Percentiles rank a stretch among this genome's conserved stretches.
These are phyloP conservation scores for Porites divaricata DNA, from an alignment of 92 coral and sea anemone genomes.

Conservation along the genomic window DNA sequence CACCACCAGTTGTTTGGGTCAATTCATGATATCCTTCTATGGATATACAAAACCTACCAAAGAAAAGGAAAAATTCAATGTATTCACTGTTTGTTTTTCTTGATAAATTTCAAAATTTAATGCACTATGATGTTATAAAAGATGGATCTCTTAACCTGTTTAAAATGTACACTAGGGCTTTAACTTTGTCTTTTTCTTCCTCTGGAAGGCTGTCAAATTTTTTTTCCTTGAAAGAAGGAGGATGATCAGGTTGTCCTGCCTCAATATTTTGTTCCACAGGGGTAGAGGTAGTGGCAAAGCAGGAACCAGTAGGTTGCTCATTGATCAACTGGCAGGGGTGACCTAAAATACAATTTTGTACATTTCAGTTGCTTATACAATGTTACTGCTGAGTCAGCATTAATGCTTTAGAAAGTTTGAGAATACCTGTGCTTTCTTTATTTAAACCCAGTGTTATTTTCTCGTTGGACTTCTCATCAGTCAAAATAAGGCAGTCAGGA, in stretches of 20 bases:
- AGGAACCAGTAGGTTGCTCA: no score
- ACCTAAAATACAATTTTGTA: neutral
- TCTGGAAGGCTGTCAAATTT: constrained; percentile 43
- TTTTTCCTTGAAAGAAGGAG: neutral
- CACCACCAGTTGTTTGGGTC: constrained; percentile 13
- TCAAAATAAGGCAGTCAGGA: constrained; percentile 16
- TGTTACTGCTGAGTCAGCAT: no score
- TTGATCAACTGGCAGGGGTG: neutral
- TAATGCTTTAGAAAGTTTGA: no score
- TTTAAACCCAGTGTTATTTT: neutral
- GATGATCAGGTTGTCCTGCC: no score
- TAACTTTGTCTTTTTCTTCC: constrained; percentile 49
- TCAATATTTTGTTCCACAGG: neutral
- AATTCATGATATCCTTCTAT: constrained; percentile 62
- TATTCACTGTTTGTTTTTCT: no score
- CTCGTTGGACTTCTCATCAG: constrained; percentile 11
- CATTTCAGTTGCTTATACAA: neutral
- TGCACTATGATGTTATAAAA: no score
- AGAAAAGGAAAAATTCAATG: neutral
- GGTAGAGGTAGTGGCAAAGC: no score
- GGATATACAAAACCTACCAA: constrained; percentile 43
- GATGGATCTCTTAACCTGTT: constrained; percentile 35
- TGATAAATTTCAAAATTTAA: no score
- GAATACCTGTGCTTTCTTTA: constrained; percentile 11
- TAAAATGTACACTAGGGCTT: constrained; percentile 43